Percentiles rank a stretch among this genome's conserved stretches.
phyloP scores from a whole-genome alignment of 2,113 vertebrate species.

The Scophthalmus maximus region DNA sequence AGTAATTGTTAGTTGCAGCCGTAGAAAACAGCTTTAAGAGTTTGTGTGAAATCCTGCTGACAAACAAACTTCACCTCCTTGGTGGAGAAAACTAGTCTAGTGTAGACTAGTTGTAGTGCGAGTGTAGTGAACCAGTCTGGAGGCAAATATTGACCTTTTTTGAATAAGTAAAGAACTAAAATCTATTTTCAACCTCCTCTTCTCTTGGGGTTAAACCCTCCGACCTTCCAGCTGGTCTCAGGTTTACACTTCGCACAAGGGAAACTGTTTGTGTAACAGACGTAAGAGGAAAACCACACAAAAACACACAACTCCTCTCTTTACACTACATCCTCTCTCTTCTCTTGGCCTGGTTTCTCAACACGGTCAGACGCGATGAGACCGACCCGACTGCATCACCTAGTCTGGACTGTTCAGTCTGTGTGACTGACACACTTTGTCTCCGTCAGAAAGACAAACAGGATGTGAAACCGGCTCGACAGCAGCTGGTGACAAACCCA shows the following conservation, averaged over 20 bases:
- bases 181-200: no score
- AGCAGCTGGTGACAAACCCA: neutral
- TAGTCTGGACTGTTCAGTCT: neutral
- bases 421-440: neutral
- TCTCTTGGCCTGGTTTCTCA: constrained; percentile 9
- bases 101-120: no score
- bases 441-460: neutral
- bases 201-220: no score
- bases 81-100: no score
- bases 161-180: no score
- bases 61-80: no score
- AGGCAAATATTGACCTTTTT: no score
- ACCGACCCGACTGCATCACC: neutral
- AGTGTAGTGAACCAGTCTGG: no score
- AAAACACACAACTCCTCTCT: neutral
- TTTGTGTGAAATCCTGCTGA: no score
- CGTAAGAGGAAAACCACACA: neutral
- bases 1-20: no score
- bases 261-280: neutral
- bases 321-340: neutral
- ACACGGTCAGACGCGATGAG: neutral
- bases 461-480: constrained; percentile 7
- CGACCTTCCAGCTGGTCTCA: no score
- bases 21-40: no score
- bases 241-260: neutral